These are phyloP conservation scores for Notoglanidium macrostoma DNA, from an alignment of 2,797 vertebrate species.

Conservation along the genomic window DNA sequence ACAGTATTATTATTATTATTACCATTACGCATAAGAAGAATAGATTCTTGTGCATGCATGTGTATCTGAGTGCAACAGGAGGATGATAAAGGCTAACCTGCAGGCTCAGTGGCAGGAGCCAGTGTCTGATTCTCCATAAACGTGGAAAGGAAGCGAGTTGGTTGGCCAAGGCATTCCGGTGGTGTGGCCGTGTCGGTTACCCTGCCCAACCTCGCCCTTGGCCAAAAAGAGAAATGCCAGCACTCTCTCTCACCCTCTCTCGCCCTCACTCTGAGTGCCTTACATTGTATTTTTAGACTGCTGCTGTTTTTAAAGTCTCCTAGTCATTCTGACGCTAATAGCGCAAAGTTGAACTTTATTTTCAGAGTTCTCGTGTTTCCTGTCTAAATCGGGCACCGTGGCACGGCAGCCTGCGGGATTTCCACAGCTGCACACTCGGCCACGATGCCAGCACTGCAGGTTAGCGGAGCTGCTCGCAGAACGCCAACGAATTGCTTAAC, in stretches of 20 bases:
- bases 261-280: slow-evolving; percentile 23
- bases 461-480: slow-evolving; percentile 10
- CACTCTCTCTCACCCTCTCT: slow-evolving; percentile 40
- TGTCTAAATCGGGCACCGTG: slow-evolving; percentile 39
- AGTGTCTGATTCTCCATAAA: slow-evolving; percentile 68
- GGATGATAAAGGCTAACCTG: slow-evolving; percentile 26
- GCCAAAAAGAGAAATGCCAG: slow-evolving; percentile 69
- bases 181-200: slow-evolving; percentile 53
- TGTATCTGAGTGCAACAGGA: background rate
- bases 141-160: slow-evolving; percentile 69
- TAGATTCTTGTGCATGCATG: background rate
- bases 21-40: background rate
- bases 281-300: slow-evolving; percentile 73
- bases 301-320: slow-evolving; percentile 72
- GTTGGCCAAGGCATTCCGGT: slow-evolving; percentile 73
- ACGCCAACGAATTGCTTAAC: background rate
- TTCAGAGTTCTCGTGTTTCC: slow-evolving; percentile 61
- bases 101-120: slow-evolving; percentile 65
- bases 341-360: slow-evolving; percentile 74
- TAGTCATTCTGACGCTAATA: slow-evolving; percentile 65
- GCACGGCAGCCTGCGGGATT: slow-evolving; percentile 40
- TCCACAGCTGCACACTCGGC: slow-evolving; percentile 42
- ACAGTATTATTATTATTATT: slow-evolving; percentile 11
- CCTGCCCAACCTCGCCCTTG: slow-evolving; percentile 47
- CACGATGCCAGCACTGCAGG: slow-evolving; percentile 27